phyloP scores from a whole-genome alignment of 53 echinoderm and acorn worm genomes.

The Zoroaster sp. region DNA sequence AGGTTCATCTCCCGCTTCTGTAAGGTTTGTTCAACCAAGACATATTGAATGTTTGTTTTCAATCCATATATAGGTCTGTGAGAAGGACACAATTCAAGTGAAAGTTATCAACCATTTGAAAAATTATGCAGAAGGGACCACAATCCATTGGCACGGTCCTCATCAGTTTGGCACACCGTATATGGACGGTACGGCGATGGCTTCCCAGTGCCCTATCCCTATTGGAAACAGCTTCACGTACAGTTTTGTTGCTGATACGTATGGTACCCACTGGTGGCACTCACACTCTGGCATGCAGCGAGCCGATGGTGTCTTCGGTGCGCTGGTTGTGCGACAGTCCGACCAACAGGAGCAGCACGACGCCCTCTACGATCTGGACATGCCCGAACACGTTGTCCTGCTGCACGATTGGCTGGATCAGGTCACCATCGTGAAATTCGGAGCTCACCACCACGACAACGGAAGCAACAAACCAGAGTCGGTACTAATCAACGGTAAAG shows the following conservation, averaged over 20 bases:
- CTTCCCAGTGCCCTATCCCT: constrained; percentile 72
- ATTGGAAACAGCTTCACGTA: constrained; percentile 66
- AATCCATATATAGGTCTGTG: constrained; percentile 57
- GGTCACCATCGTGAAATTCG: constrained; percentile 75
- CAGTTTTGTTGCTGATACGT: constrained; percentile 52
- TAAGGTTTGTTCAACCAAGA: not conserved
- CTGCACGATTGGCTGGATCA: constrained; percentile 89
- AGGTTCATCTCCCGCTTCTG: not conserved
- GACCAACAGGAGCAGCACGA: constrained; percentile 11
- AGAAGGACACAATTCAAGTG: constrained; percentile 63
- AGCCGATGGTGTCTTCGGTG: constrained; percentile 87
- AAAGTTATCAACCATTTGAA: constrained; percentile 66
- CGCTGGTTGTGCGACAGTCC: constrained; percentile 80
- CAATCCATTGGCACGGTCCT: constrained; percentile 82
- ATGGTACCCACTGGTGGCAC: constrained; percentile 83
- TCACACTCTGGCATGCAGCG: constrained; percentile 90
- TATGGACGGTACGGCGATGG: constrained; percentile 84
- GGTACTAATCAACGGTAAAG: constrained; percentile 89
- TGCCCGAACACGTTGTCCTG: constrained; percentile 73
- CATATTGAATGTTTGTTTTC: not conserved
- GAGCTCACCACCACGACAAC: constrained; percentile 71
- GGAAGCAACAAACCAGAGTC: constrained; percentile 84
- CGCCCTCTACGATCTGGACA: constrained; percentile 77
- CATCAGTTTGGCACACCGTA: constrained; percentile 60
- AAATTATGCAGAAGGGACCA: constrained; percentile 61